Evolutionary conservation across 2,888 invertebrate genomes (phyloP), one percentile per base, ranked within the genome.

Genomic region (Ochropleura plecta): DNA sequence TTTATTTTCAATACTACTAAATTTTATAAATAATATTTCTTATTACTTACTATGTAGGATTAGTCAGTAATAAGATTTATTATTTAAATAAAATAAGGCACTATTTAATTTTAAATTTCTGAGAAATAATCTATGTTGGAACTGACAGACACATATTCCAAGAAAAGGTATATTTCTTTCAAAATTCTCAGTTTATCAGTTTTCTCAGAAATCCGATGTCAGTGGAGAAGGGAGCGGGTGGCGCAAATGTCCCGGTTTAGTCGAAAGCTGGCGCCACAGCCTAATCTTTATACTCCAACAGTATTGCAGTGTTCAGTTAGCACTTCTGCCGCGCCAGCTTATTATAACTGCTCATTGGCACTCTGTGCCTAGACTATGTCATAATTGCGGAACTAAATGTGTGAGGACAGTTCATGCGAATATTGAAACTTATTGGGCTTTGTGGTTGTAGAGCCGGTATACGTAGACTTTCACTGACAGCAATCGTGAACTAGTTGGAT

Each of bases 221-320:
- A 88, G 63, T 88, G 89, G 88, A 82, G 65, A 86, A 84, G 46
- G 66, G 80, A 8, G 76, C 76, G 76, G 78, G 83, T 83, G 74
- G 55, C 81, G 79, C 78, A 78, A 88, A 85, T 76, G 84, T 86
- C 85, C 81, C 83, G 79, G 79, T 73, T 77, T 75, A 85, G 83
- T 78, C 82, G 80, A 76, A 86, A 77, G 80, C 78, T 70, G 82
- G 73, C 79, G 84, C 86, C 89, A 83, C 87, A 86, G 84, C 78
- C 83, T 87, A 86, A 88, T 88, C 88, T 88, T 88, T 86, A 87
- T 86, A 78, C 80, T 83, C 78, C 70, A 57, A 81, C 83, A 78
- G 79, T 83, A 84, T 81, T 81, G 83, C 81, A 78, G 69, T 74
- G 78, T 82, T 81, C 83, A 82, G 78, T 86, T 84, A 81, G 78